Conservation (phyloP, 53 echinoderm and acorn worm species). For the Stichopus horrens region DNA sequence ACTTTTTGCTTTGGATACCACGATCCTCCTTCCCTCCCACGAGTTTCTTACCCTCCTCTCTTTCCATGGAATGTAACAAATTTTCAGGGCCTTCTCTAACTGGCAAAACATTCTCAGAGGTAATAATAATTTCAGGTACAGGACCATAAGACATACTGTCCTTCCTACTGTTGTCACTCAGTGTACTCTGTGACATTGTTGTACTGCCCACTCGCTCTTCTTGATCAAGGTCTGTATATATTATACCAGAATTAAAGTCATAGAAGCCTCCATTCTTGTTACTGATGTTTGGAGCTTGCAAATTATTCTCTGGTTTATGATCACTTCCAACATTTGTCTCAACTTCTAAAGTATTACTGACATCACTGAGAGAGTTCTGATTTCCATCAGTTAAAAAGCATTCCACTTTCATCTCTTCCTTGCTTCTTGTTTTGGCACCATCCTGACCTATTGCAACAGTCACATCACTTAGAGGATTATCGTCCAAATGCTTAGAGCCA, state of each 20-base stretch:
- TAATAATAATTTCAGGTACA: slow-evolving; percentile 22
- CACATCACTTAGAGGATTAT: neutral
- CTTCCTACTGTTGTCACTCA: neutral
- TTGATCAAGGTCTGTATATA: neutral
- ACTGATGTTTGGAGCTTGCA: too few species aligned
- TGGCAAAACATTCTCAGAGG: neutral
- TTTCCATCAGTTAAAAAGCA: neutral
- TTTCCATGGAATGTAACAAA: neutral
- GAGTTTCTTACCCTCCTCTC: neutral
- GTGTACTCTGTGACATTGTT: neutral
- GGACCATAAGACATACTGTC: too few species aligned
- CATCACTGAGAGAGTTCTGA: neutral
- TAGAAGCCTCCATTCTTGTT: neutral
- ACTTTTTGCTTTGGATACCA: too few species aligned
- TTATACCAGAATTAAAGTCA: neutral
- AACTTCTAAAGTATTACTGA: neutral
- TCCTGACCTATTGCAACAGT: neutral
- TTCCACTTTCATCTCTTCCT: neutral
- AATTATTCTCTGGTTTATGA: neutral
- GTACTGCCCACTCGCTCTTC: neutral
- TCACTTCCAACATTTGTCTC: neutral
- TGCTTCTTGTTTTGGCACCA: neutral
- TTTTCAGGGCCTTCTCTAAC: neutral
- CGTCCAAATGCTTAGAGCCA: too few species aligned
- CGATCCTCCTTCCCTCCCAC: neutral